Evolutionary conservation across 2,797 vertebrate genomes (phyloP), one percentile per base, ranked within the genome.

Genomic region (Myotis pilosus): DNA sequence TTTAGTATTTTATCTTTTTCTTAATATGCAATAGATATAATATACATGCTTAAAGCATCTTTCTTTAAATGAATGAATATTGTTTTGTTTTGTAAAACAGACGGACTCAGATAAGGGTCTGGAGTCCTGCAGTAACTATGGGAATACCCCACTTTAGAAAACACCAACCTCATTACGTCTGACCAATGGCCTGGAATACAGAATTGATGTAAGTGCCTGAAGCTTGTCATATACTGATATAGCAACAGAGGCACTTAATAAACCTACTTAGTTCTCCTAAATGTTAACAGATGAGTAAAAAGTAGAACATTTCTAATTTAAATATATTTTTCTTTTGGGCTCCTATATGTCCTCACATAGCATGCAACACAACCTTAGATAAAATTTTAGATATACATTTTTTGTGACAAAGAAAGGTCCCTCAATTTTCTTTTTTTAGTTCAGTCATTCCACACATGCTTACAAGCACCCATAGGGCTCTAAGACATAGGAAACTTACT

Each of bases 251-350:
- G 98, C 99, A 98, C 98, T 88, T 98, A 98, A 98, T 98, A 99
- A 98, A 97, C 97, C 98, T 97, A 98, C 98, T 98, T 96, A 92
- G 98, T 98, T 98, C 98, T 98, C 98, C 98, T 96, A 66, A 78
- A 98, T 98, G 98, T 98, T 99, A 98, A 98, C 98, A 98, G 98
- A 99, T 98, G 98, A 99, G 98, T 99, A 99, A 99, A 98, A 99
- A 98, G 97, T 97, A 97, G 97, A 91, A 72, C 15, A 49, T n/a
- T 49, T 78, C 36, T 94, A 97, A 98, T 88, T 91, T 98, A 98
- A 98, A 97, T 96, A 11, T 69, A 33, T 44, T 47, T 82, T 66
- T 47, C 33, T 74, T 91, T 85, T 86, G 57, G 55, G 55, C 17
- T 66, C 22, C 60, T 83, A 1, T 25, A 62, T 53, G 79, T 53